A percentile compares a stretch with the other conserved stretches of the same genome.
Conservation (phyloP, 2,797 vertebrate species). For the Varecia variegata region DNA sequence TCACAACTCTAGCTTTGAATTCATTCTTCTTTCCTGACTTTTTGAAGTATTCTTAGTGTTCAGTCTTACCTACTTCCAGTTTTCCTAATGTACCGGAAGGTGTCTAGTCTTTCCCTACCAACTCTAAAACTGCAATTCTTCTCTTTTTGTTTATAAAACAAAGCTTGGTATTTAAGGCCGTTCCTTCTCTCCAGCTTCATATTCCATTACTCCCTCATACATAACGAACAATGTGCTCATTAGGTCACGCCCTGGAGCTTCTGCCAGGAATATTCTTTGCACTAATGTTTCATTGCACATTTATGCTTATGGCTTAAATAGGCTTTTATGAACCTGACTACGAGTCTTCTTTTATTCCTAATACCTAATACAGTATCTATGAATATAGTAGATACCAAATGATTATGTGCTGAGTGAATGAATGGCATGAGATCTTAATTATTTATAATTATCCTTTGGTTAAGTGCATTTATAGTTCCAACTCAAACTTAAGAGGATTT, state of each 20-base stretch:
- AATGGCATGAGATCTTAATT: not conserved
- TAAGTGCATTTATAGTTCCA: not conserved
- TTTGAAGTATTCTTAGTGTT: not conserved
- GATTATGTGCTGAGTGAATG: not conserved
- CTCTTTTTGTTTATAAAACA: not conserved
- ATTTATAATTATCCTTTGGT: not conserved
- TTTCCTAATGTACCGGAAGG: not conserved
- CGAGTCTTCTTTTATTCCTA: not conserved
- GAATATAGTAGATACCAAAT: not conserved
- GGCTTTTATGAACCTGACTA: not conserved
- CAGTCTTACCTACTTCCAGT: not conserved
- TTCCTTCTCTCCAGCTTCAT: not conserved
- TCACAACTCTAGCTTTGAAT: not conserved
- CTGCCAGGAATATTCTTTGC: not conserved
- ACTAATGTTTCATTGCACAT: not conserved
- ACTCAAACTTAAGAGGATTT: not conserved
- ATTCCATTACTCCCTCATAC: not conserved
- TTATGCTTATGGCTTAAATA: not conserved
- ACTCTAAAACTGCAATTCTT: not conserved
- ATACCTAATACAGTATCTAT: not conserved
- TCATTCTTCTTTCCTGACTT: not conserved
- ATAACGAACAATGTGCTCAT: not conserved
- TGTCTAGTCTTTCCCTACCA: not conserved
- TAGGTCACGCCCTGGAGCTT: not conserved
- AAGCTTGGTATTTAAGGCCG: not conserved